Evolutionary conservation across 2,888 invertebrate genomes (phyloP).

Genomic region (Drosophila histrio): DNA sequence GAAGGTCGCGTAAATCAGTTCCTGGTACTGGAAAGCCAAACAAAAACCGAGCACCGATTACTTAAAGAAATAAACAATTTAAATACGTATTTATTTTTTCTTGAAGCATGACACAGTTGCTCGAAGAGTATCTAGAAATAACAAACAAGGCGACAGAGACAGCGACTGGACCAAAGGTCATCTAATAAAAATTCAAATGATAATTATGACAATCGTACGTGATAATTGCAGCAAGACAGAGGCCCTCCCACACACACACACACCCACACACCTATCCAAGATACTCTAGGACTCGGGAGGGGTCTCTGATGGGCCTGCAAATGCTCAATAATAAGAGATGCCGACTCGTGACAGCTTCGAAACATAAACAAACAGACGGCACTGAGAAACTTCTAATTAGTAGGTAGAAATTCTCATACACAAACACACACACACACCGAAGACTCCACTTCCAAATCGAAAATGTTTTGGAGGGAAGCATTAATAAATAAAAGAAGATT

Average conservation of each 20-base stretch:
- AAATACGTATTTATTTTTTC: slow-evolving; percentile 37
- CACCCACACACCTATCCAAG: slow-evolving; percentile 15
- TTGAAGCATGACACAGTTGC: slow-evolving; percentile 47
- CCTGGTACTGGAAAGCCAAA: not conserved
- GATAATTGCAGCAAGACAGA: slow-evolving; percentile 77
- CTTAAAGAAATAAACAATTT: slow-evolving; percentile 52
- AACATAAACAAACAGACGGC: slow-evolving; percentile 70
- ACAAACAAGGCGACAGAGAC: slow-evolving; percentile 36
- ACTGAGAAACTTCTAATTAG: slow-evolving; percentile 64
- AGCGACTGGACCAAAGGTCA: slow-evolving; percentile 43
- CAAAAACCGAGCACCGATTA: not conserved
- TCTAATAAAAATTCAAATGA: slow-evolving; percentile 78
- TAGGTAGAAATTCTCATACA: slow-evolving; percentile 26
- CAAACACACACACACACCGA: not conserved
- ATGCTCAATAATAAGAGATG: slow-evolving; percentile 47
- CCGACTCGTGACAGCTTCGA: slow-evolving; percentile 62
- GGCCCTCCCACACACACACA: slow-evolving; percentile 41
- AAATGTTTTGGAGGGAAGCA: slow-evolving; percentile 7
- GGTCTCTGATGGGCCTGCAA: slow-evolving; percentile 35
- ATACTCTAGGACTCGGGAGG: slow-evolving; percentile 8
- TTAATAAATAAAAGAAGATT: slow-evolving; percentile 74
- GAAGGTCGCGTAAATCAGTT: not conserved
- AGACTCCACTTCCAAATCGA: not conserved
- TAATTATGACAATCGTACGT: slow-evolving; percentile 84
- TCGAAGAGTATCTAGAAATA: slow-evolving; percentile 31